Base-by-base conservation (phyloP, 2,113 vertebrate species). In the Zapus hudsonius region DNA sequence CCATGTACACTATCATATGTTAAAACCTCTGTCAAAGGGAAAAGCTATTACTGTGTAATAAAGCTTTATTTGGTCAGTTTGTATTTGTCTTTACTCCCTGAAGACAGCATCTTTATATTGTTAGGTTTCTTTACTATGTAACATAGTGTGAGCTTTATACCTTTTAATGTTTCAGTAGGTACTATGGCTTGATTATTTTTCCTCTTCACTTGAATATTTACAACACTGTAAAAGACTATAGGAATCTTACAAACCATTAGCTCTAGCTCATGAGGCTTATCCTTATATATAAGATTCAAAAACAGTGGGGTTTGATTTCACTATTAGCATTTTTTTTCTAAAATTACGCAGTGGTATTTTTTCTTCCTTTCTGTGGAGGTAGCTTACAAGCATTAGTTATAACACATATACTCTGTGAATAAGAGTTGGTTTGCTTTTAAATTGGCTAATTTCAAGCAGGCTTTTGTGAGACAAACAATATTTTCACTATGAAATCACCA, bases 381-480 rank as follows among this genome's bases (percentile, higher is more conserved):
- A 59, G 42, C 82, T 94, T 92, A 91, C 89, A 96, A 80, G 19
- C 19, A 55, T 85, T 90, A 33, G 44, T 81, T 92, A 42, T 64
- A 90, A 78, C 19, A n/a, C 64, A 57, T 74, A 80, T 93, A 86
- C 47, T 57, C 25, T 90, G 82, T 89, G 40, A 66, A 40, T 83
- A 86, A 75, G 19, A 70, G 47, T 67, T 31, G 38, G 15, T 86
- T 95, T 89, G 55, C 63, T 94, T 97, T 96, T 93, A 75, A 87
- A 90, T 13, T 52, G 80, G 74, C 52, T 78, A 89, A 55, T 94
- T 81, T 91, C 91, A 90, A 91, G 84, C 90, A 93, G 38, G 29
- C 69, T 95, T 92, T 52, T 90, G 66, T 96, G 92, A 97, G 93
- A 87, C 42, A 95, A 95, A 93, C 55, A 72, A 25, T 96, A 93